Conservation (phyloP, 2,113 vertebrate genomes). For the Hydropotes inermis region DNA sequence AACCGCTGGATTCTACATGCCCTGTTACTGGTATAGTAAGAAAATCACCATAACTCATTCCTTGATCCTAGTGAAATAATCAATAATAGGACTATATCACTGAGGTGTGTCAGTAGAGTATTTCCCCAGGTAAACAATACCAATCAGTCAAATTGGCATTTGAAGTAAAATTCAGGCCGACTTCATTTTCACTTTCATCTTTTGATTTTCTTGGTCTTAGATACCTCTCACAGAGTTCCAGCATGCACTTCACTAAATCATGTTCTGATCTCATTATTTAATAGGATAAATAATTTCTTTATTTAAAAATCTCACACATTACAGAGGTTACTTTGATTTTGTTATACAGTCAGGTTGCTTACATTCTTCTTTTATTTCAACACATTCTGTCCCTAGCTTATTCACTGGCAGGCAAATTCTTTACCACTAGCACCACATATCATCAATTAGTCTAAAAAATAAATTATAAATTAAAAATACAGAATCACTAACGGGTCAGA, state of each 20-base stretch:
- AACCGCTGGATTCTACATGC: neutral
- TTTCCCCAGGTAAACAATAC: neutral
- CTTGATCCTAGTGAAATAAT: neutral
- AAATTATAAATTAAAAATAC: conserved; percentile 3
- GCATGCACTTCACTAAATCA: neutral
- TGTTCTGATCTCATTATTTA: neutral
- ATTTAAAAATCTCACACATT: neutral
- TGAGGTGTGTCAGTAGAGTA: neutral
- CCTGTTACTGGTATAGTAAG: neutral
- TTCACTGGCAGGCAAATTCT: neutral
- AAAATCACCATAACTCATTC: neutral
- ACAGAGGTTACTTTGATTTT: neutral
- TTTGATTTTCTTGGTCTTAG: neutral
- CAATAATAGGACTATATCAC: neutral
- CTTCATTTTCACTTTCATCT: neutral
- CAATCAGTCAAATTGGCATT: neutral
- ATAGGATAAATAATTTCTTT: neutral
- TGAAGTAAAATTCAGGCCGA: neutral
- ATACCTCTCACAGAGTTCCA: neutral
- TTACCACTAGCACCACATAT: neutral
- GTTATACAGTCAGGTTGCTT: neutral
- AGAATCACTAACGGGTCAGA: neutral
- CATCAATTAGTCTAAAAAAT: neutral
- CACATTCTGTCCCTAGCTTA: neutral
- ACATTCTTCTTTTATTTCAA: neutral